Evolutionary conservation across 2,888 invertebrate species (phyloP).

Genomic region (Steinernema carpocapsae): DNA sequence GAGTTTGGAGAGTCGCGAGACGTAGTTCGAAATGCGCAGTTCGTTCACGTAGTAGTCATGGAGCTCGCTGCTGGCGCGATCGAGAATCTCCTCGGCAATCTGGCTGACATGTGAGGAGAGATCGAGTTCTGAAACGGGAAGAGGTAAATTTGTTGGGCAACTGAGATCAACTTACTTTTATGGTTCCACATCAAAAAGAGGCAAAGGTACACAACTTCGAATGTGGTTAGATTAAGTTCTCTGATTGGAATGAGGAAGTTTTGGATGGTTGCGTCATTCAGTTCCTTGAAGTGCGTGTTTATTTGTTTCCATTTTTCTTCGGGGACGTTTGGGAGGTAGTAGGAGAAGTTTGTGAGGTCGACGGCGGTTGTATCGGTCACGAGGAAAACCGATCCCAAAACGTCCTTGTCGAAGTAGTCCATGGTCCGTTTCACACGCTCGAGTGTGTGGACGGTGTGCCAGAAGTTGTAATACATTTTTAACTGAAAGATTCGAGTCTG

Average conservation of each 20-base stretch:
- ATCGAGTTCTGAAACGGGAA: constrained; percentile 20
- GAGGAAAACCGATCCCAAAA: not conserved
- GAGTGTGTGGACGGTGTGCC: not conserved
- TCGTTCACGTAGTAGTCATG: constrained; percentile 38
- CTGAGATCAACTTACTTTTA: not conserved
- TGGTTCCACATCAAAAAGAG: not conserved
- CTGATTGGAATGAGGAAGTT: not conserved
- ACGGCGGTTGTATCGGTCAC: constrained; percentile 34
- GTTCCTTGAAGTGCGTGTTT: constrained; percentile 25
- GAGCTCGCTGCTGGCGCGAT: constrained; percentile 32
- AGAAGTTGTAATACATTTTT: constrained; percentile 12
- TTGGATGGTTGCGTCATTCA: not conserved
- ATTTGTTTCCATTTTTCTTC: not conserved
- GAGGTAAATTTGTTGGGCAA: too few relatives aligned
- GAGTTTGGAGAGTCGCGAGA: constrained; percentile 25
- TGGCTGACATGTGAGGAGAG: not conserved
- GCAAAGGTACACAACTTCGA: constrained; percentile 15
- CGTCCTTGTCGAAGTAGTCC: not conserved
- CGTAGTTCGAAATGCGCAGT: constrained; percentile 36
- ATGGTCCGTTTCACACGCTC: not conserved
- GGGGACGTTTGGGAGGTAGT: not conserved
- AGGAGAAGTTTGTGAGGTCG: constrained; percentile 22
- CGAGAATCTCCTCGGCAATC: constrained; percentile 36
- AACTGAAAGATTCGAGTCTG: not conserved
- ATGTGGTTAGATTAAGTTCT: constrained; percentile 1